Base-by-base conservation (phyloP, 2,113 vertebrate species). In the Centrocercus urophasianus region DNA sequence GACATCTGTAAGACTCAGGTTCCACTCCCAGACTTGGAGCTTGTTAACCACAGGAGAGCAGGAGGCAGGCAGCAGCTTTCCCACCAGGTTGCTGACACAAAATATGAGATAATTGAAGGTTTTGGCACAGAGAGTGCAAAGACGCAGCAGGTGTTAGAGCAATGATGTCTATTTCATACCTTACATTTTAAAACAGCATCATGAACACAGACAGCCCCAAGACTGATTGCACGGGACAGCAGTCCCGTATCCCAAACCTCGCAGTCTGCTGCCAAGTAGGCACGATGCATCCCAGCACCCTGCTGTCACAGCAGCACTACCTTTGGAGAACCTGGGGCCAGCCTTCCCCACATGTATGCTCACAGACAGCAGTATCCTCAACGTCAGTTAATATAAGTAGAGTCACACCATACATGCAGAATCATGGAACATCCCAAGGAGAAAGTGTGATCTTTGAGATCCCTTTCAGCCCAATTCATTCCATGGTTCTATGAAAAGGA, bases 241-340 rank as follows among this genome's bases (percentile, higher is more conserved):
- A 16, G 22, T 4, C 7, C 16, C 16, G 42, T 11, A 56, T 32
- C 17, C 8, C 50, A 5, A 59, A 10, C 71, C 48, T 73, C 21
- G 20, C 5, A 1, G 40, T 57, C 45, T 0, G 0, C 27, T 11
- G 24, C 21, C 12, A 19, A 1, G 43, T 12, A 27, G 48, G 43
- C 18, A 60, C 2, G 2, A 30, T 3, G 9, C 36, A 57, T 4
- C 5, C 34, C 28, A 69, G 71, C 59, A 54, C 3, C 43, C 74
- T 61, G 6, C 36, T 79, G 27, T 54, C 4, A 2, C 38, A 43
- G 7, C 47, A 34, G 27, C 7, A 3, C 64, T 54, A 24, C 74
- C 10, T 11, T n/a, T 19, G 57, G 48, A 13, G 43, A 47, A 81
- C 34, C 8, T 28, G 14, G 24, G 45, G 24, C 28, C 66, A 71